Percentiles rank a stretch among this genome's conserved stretches.
These are phyloP conservation scores for Pandemis cinnamomeana DNA, from an alignment of 2,888 invertebrate genomes.

Conservation along the genomic window DNA sequence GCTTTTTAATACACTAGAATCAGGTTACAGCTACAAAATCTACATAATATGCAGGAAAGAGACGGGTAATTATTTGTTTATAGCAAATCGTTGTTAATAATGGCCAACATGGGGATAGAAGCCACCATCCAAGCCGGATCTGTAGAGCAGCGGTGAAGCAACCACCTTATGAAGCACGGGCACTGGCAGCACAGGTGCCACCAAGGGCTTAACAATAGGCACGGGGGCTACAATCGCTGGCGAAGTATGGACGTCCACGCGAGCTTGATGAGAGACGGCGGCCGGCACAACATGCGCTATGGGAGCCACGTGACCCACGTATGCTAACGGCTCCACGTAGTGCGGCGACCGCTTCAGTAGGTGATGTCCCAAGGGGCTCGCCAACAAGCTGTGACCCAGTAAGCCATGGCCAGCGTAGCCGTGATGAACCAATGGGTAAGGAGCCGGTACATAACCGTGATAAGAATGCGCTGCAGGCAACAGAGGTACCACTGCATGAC, in stretches of 20 bases:
- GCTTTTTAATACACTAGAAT: slow-evolving; percentile 25
- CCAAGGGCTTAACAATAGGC: slow-evolving; percentile 59
- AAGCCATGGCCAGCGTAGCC: slow-evolving; percentile 53
- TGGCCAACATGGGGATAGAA: slow-evolving; percentile 53
- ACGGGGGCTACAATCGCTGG: slow-evolving; percentile 58
- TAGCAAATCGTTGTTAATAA: slow-evolving; percentile 50
- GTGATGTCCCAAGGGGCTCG: slow-evolving; percentile 59
- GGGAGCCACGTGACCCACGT: slow-evolving; percentile 53
- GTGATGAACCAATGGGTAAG: slow-evolving; percentile 50
- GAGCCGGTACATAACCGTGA: slow-evolving; percentile 58
- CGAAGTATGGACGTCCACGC: slow-evolving; percentile 74
- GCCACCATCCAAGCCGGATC: slow-evolving; percentile 46
- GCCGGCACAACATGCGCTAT: slow-evolving; percentile 57
- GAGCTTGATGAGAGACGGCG: slow-evolving; percentile 83
- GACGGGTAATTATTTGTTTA: not conserved
- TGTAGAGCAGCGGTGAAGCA: slow-evolving; percentile 51
- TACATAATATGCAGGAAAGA: not conserved
- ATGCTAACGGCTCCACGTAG: slow-evolving; percentile 54
- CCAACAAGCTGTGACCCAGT: slow-evolving; percentile 44
- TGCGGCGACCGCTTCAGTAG: slow-evolving; percentile 71
- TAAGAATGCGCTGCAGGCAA: slow-evolving; percentile 56
- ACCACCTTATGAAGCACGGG: slow-evolving; percentile 56
- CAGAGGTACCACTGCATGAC: slow-evolving; percentile 64
- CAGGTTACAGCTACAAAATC: not conserved
- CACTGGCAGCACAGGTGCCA: slow-evolving; percentile 58